Evolutionary conservation across 2,797 vertebrate genomes (phyloP), one percentile per base, ranked within the genome.

Genomic region (Knipowitschia caucasica): DNA sequence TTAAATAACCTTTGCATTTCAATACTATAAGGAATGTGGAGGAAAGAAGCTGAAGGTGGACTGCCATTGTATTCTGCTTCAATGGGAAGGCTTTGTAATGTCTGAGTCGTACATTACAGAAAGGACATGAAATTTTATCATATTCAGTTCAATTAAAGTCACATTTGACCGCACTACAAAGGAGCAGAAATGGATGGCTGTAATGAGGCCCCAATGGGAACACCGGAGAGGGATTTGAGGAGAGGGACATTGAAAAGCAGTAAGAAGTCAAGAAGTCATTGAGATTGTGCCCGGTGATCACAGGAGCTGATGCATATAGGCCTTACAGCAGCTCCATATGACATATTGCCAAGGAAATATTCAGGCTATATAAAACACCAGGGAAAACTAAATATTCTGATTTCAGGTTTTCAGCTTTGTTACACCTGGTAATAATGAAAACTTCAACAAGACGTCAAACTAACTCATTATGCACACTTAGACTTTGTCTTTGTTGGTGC

Each of bases 201-300:
- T 62, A 51, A 60, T 40, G 27, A 49, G 54, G 53, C 50, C 52
- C 56, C 52, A 34, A 42, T 15, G 30, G 21, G 36, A 42, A 17
- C 35, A 38, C 51, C 23, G 57, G 33, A 11, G 18, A 43, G 35
- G 2, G 31, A 3, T 50, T n/a, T 65, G 23, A 75, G 50, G 74
- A 56, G 57, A 69, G 61, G 26, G 49, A 50, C 69, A 76, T 85
- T 78, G 62, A 70, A 70, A 73, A 73, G 64, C 73, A n/a, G 34
- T 15, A 36, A 29, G 73, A 64, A 73, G 77, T 78, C 71, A 72
- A 67, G 67, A 70, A 79, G 84, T 83, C 78, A 82, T 80, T 80
- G 64, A 78, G 81, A 81, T 77, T 79, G 74, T 86, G 83, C 82
- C 80, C 65, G 81, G 84, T 85, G 78, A 85, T 84, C 82, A 42